Evolutionary conservation across 2,888 invertebrate genomes (phyloP).

Genomic region (Trachelus stipa): DNA sequence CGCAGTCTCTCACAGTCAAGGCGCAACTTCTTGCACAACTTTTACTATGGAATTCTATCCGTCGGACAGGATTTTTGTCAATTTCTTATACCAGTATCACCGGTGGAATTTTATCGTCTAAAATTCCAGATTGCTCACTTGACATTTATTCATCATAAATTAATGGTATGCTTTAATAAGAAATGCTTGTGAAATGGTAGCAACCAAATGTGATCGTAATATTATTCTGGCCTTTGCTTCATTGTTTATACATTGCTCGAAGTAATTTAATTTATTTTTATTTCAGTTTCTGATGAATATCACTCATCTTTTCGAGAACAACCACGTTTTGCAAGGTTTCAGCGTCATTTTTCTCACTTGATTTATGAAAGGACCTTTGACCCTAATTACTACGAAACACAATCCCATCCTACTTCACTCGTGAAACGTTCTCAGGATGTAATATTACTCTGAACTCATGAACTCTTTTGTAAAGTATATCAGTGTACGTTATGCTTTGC

Average conservation of each 20-base stretch:
- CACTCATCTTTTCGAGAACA: not conserved
- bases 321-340: not conserved
- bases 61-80: not conserved
- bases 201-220: not conserved
- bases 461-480: not conserved
- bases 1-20: slow-evolving; percentile 37
- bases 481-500: not conserved
- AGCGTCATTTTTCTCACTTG: not conserved
- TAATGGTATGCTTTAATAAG: not conserved
- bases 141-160: not conserved
- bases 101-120: not conserved
- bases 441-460: not conserved
- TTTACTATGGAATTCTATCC: not conserved
- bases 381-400: not conserved
- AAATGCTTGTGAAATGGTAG: not conserved
- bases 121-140: not conserved
- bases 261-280: not conserved
- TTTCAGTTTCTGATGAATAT: not conserved
- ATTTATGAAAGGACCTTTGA: not conserved
- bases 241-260: not conserved
- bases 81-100: not conserved
- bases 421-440: not conserved
- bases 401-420: not conserved
- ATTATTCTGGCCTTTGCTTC: not conserved
- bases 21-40: slow-evolving; percentile 30